phyloP scores from a whole-genome alignment of 2,113 vertebrate genomes.

The Ondatra zibethicus region DNA sequence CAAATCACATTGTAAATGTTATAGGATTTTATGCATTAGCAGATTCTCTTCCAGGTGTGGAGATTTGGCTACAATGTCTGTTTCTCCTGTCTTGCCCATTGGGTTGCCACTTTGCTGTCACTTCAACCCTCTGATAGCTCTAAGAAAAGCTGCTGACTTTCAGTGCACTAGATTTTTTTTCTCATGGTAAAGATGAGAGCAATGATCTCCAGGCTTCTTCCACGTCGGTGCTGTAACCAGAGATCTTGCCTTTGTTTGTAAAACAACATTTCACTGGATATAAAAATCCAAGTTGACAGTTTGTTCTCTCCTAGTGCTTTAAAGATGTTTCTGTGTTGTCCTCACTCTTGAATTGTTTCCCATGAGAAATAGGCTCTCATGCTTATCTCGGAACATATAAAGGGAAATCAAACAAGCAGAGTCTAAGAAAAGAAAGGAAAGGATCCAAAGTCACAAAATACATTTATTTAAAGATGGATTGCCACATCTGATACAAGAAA shows the following conservation, averaged over 20 bases:
- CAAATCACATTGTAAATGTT: neutral
- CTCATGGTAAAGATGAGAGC: neutral
- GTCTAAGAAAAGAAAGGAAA: slow-evolving; percentile 45
- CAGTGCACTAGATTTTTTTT: slow-evolving; percentile 6
- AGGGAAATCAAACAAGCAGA: slow-evolving; percentile 58
- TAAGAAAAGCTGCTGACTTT: slow-evolving; percentile 29
- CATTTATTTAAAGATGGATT: slow-evolving; percentile 72
- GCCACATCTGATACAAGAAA: slow-evolving; percentile 35
- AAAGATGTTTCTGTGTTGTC: slow-evolving; percentile 19
- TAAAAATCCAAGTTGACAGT: slow-evolving; percentile 60
- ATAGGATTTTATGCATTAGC: neutral
- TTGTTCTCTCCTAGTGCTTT: slow-evolving; percentile 30
- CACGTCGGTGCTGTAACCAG: neutral
- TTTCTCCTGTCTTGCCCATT: neutral
- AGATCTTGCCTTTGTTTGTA: slow-evolving; percentile 46
- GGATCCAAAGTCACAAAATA: slow-evolving; percentile 46
- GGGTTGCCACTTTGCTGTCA: neutral
- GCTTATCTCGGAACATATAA: slow-evolving; percentile 58
- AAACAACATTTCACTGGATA: slow-evolving; percentile 52
- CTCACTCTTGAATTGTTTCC: slow-evolving; percentile 47
- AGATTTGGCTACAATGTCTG: neutral
- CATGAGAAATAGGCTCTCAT: slow-evolving; percentile 54
- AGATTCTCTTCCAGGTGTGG: neutral
- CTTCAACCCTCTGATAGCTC: neutral
- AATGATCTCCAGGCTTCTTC: neutral